Percentiles rank a stretch among this genome's conserved stretches.
phyloP scores from a whole-genome alignment of 2,113 vertebrate species.

The Ammodytes dubius region DNA sequence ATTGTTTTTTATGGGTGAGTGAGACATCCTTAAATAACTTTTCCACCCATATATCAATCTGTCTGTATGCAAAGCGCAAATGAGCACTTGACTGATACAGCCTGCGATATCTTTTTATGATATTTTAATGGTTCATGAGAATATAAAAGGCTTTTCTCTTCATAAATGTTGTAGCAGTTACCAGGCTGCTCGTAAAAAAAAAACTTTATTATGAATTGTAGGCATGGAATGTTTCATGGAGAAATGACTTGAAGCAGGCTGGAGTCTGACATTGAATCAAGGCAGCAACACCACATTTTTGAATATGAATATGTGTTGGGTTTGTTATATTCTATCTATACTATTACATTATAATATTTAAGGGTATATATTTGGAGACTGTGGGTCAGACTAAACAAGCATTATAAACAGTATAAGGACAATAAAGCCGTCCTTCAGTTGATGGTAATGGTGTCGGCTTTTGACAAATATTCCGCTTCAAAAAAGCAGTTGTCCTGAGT shows the following conservation, averaged over 20 bases:
- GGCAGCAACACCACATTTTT: no score
- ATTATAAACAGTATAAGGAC: background rate
- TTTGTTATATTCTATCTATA: background rate
- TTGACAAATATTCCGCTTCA: background rate
- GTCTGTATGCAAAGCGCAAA: background rate
- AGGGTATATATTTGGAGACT: background rate
- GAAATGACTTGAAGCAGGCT: background rate
- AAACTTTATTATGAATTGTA: background rate
- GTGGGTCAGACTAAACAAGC: background rate
- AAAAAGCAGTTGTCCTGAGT: background rate
- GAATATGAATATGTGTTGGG: background rate
- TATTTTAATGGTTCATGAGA: background rate
- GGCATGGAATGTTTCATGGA: background rate
- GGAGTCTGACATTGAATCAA: background rate
- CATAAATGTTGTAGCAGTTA: conserved; percentile 15
- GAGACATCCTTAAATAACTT: background rate
- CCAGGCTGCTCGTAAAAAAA: conserved; percentile 1
- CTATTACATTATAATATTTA: background rate
- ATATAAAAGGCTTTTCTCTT: background rate
- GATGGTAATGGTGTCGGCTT: no score
- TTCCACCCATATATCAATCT: background rate
- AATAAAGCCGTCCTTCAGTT: no score
- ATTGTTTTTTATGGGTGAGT: background rate
- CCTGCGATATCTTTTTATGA: background rate
- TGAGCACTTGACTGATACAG: background rate